Conservation (phyloP, 2,888 invertebrate genomes). For the Colostygia pectinataria region DNA sequence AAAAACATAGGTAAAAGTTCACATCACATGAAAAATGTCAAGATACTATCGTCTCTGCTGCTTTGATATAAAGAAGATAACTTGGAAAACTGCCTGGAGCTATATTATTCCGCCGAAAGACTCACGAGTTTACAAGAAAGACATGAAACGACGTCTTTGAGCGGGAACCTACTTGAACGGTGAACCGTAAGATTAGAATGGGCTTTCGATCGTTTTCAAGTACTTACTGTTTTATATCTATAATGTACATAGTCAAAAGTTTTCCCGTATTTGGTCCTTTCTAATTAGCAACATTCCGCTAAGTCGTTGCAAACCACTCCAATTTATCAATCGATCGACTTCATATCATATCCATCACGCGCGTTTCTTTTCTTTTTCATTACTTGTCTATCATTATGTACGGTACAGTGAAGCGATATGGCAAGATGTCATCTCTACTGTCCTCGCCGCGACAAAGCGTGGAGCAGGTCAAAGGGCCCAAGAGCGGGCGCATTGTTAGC, state of each 20-base stretch:
- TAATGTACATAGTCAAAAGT: too few relatives aligned
- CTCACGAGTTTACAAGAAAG: slow-evolving; percentile 61
- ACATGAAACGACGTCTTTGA: slow-evolving; percentile 57
- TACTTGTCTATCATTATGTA: slow-evolving; percentile 20
- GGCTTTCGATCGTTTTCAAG: neutral
- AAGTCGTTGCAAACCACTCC: neutral
- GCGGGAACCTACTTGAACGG: neutral
- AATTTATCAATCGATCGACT: neutral
- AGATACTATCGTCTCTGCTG: slow-evolving; percentile 49
- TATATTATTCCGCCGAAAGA: slow-evolving; percentile 53
- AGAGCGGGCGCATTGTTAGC: slow-evolving; percentile 74
- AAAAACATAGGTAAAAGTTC: slow-evolving; percentile 46
- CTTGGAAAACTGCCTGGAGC: slow-evolving; percentile 41
- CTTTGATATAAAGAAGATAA: slow-evolving; percentile 45
- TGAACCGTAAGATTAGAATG: neutral
- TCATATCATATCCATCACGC: neutral
- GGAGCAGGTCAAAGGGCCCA: slow-evolving; percentile 75
- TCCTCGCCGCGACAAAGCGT: slow-evolving; percentile 70
- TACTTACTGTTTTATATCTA: too few relatives aligned
- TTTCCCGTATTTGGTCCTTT: too few relatives aligned
- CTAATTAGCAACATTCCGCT: too few relatives aligned
- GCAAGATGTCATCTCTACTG: slow-evolving; percentile 67
- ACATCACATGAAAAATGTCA: slow-evolving; percentile 40
- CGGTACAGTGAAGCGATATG: slow-evolving; percentile 36
- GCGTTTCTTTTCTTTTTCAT: too few relatives aligned